Base-by-base conservation (phyloP, 1,140 invertebrate genomes). In the Scaptomyza hsui region DNA sequence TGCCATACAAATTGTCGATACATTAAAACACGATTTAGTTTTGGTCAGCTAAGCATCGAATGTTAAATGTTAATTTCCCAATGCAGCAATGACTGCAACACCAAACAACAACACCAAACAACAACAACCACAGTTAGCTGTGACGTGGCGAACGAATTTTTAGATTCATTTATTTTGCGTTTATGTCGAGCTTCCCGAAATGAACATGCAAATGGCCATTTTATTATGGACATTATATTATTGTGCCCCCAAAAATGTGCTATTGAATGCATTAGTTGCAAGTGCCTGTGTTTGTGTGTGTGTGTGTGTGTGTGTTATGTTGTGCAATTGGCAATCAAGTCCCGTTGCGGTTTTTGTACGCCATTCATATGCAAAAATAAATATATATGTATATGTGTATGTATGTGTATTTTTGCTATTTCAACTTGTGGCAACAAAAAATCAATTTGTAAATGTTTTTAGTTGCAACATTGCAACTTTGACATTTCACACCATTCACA, bases 371-470 rank as follows among this genome's bases (percentile, higher is more conserved):
- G 65, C 61, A 75, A 61, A 78, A 61, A 67, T 39, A 57, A 55
- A 53, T 39, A 48, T 29, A 55, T 70, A 35, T 26, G 21, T 60
- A 26, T 49, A 16, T 1, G 41, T 55, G 16, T 53, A n/a, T n/a
- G n/a, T n/a, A n/a, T 12, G 0, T 49, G 21, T 49, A 21, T 53
- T 37, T 70, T 44, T 56, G 62, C 53, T 37, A 37, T 37, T 37
- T 37, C 32, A 53, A 57, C 53, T 29, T 55, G 60, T 49, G 42
- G 57, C 68, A 77, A 70, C 78, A 82, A 82, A 79, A 82, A 83
- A 83, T 83, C 81, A 85, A 85, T 85, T 85, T 85, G 81, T 86
- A 86, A 85, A 85, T 86, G 80, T 85, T 86, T 85, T 85, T 74
- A 73, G 76, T 80, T 53, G 13, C 60, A 29, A 29, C 26, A 63